These are phyloP conservation scores for Scomberomorus guttatus DNA, from an alignment of 2,797 vertebrate species.

Conservation along the genomic window DNA sequence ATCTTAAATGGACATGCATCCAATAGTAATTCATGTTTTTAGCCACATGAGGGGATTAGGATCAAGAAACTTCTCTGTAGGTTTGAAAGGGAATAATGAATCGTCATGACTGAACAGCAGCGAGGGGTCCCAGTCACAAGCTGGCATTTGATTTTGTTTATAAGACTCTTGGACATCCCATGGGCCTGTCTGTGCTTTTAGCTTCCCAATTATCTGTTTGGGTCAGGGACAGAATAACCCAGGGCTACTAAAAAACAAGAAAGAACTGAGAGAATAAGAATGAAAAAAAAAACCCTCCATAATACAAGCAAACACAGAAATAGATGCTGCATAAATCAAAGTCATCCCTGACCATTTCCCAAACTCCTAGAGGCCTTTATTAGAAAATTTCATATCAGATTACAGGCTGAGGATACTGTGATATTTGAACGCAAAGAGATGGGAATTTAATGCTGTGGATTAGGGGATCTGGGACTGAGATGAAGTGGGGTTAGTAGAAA, in stretches of 20 bases:
- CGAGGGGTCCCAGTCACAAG: constrained; percentile 36
- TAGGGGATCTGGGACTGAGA: constrained; percentile 49
- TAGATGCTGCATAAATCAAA: constrained; percentile 20
- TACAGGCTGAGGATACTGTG: constrained; percentile 41
- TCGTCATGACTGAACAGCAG: constrained; percentile 42
- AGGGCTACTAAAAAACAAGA: constrained; percentile 15
- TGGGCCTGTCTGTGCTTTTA: constrained; percentile 23
- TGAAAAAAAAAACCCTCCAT: neutral
- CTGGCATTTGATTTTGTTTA: constrained; percentile 62
- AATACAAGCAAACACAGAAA: constrained; percentile 13
- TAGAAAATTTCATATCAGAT: constrained; percentile 56
- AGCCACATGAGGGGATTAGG: constrained; percentile 64
- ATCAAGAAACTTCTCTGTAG: constrained; percentile 50
- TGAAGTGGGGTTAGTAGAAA: constrained; percentile 58
- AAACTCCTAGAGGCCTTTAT: constrained; percentile 23
- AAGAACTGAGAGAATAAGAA: constrained; percentile 6
- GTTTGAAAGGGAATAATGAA: constrained; percentile 62
- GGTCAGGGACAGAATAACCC: constrained; percentile 41
- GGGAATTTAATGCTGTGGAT: constrained; percentile 53
- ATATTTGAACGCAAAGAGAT: constrained; percentile 59
- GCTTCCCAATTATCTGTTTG: constrained; percentile 53
- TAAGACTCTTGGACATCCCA: constrained; percentile 35
- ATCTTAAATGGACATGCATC: constrained; percentile 69
- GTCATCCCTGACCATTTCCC: neutral
- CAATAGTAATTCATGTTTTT: constrained; percentile 71